Conservation (phyloP, 2,888 invertebrate species). For the Drosophila meridionalis region DNA sequence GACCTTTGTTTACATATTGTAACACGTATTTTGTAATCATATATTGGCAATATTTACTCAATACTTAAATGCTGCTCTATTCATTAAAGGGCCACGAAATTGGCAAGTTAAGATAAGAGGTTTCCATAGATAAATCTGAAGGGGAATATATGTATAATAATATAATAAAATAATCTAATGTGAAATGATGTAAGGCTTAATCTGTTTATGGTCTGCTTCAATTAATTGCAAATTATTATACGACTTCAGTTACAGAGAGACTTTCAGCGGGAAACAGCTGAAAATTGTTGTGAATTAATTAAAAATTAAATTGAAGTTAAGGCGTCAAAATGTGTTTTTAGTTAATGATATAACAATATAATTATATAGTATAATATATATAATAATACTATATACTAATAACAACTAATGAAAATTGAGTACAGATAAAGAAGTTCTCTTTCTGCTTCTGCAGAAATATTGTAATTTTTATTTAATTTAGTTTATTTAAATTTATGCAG, state of each 20-base stretch:
- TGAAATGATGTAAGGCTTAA: neutral
- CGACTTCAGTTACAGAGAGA: neutral
- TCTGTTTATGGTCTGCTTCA: neutral
- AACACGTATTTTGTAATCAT: conserved; percentile 32
- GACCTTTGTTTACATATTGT: conserved; percentile 18
- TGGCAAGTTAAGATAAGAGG: conserved; percentile 22
- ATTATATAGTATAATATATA: too few species aligned
- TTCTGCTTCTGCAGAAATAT: too few species aligned
- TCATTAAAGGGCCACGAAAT: conserved; percentile 28
- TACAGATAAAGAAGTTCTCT: too few species aligned
- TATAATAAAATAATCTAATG: neutral
- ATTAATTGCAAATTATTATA: neutral
- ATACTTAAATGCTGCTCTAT: conserved; percentile 21
- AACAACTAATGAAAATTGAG: neutral
- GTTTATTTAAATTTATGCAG: too few species aligned
- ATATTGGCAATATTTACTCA: conserved; percentile 37
- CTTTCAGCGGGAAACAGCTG: too few species aligned
- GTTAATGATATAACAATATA: neutral
- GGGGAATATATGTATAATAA: neutral
- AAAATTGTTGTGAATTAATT: neutral
- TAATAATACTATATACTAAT: too few species aligned
- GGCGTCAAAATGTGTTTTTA: too few species aligned
- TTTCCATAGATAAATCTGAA: neutral
- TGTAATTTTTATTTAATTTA: too few species aligned
- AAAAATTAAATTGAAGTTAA: neutral